These are phyloP conservation scores for Drosophila flavopinicola DNA, from an alignment of 2,888 invertebrate genomes.

Conservation along the genomic window DNA sequence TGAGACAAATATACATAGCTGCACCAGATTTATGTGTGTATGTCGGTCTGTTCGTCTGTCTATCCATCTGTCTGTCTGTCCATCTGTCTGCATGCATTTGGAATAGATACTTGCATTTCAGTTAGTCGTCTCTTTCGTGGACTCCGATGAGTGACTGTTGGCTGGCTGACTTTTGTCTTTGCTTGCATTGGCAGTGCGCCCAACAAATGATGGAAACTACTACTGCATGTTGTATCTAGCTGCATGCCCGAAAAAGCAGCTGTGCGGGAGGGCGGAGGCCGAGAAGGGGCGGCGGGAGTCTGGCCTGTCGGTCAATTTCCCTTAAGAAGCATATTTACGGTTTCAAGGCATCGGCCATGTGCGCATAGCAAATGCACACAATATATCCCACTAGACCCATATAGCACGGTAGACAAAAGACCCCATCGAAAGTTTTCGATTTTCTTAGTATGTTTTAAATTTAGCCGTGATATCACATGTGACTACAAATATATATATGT, in stretches of 20 bases:
- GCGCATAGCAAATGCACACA: slow-evolving; percentile 37
- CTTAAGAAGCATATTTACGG: slow-evolving; percentile 50
- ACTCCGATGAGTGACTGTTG: slow-evolving; percentile 65
- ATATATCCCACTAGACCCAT: slow-evolving; percentile 29
- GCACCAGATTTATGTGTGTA: neutral
- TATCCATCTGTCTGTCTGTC: no score
- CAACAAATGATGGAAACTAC: slow-evolving; percentile 67
- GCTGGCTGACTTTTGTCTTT: slow-evolving; percentile 57
- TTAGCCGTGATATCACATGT: slow-evolving; percentile 65
- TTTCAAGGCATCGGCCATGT: slow-evolving; percentile 51
- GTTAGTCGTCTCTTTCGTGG: slow-evolving; percentile 50
- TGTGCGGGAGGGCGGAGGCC: slow-evolving; percentile 60
- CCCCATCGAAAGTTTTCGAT: slow-evolving; percentile 48
- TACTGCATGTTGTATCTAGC: slow-evolving; percentile 7
- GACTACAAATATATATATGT: slow-evolving; percentile 27
- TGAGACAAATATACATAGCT: slow-evolving; percentile 2
- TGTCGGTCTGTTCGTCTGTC: slow-evolving; percentile 1
- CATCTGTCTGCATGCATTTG: slow-evolving; percentile 27
- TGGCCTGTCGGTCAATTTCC: slow-evolving; percentile 62
- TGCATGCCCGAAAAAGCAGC: slow-evolving; percentile 41
- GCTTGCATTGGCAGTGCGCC: slow-evolving; percentile 73
- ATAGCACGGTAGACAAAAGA: slow-evolving; percentile 60
- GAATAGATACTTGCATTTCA: slow-evolving; percentile 53
- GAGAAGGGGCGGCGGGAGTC: slow-evolving; percentile 28
- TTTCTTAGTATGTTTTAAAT: slow-evolving; percentile 55